Evolutionary conservation across 2,113 vertebrate species (phyloP), one percentile per base, ranked within the genome.

Genomic region (Barnardius zonarius): DNA sequence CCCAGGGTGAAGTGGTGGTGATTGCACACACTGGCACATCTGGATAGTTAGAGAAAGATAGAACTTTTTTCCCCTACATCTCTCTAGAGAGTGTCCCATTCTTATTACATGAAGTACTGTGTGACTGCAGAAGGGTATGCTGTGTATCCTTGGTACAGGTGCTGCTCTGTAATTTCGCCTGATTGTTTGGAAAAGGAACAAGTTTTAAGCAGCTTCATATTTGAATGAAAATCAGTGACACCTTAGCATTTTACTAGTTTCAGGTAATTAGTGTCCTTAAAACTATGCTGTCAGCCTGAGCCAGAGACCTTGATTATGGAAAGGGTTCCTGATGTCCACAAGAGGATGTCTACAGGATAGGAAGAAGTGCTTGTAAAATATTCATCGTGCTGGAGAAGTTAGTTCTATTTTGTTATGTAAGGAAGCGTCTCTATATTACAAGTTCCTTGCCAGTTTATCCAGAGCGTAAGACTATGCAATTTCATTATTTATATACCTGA

Each of bases 41-140:
- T 70, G n/a, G 62, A 18, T 77, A 76, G 44, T 7, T 64, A 33
- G 11, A 46, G 66, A 43, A 66, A 68, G 55, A 52, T 4, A 43
- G 46, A 8, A 1, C 62, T 37, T 57, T 30, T 7, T 27, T 18
- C 13, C 6, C 13, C 51, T 30, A 0, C 1, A 0, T 76, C 57
- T 64, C 55, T 72, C 13, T 69, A 5, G 39, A 41, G 43, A 57
- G 37, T 1, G 27, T 49, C 44, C 19, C 19, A 0, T 14, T 69
- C 37, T 2, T 23, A 37, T 55, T 8, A 19, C 28, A 1, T 17
- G 3, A 46, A 44, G 66, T 24, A 0, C 30, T 19, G n/a, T 41
- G 48, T 43, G 64, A 5, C 57, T 41, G 70, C 61, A 16, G 43
- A 66, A 66, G 39, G 25, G 44, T 17, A 31, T 0, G 0, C 64